Base-by-base conservation (phyloP, 2,113 vertebrate species). In the Hippolais icterina region DNA sequence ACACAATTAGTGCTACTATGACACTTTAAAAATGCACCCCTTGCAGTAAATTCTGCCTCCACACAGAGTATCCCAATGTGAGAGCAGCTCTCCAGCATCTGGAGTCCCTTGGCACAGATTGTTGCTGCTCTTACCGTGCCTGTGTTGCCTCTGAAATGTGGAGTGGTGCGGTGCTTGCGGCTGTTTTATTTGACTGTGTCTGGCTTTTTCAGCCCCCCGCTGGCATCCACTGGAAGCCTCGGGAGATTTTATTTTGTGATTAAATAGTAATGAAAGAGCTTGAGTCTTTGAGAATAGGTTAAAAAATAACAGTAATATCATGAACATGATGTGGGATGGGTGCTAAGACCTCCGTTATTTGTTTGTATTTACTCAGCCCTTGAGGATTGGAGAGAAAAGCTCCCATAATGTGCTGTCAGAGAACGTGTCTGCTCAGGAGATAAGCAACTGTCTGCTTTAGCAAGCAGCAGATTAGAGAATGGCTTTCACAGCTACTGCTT, bases 291-390 rank as follows among this genome's bases (percentile, higher is more conserved):
- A 81, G 46, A 39, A 61, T 52, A 83, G 72, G 44, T 54, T 84
- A 22, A 89, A 85, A 91, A 82, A 68, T 64, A 71, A 15, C 70
- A 71, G 65, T 39, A 77, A 70, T 93, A 84, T 42, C 52, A 24
- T 11, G 25, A 69, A 44, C 0, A 2, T 57, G 83, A 50, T 41
- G 64, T 44, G 33, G 31, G 47, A 78, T 14, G 35, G 29, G 24
- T 19, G 11, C 79, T 23, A 39, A 78, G 31, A 60, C 56, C 83
- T 66, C 42, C 33, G 47, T 70, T 90, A 41, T 70, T 93, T 89
- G 71, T 72, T 66, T 88, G 54, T 95, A 54, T 90, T 96, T 96
- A 59, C 80, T 93, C 64, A 70, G 63, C 68, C 76, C 68, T 77
- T 1, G 29, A 70, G 76, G 68, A 83, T 5, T 5, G 3, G 31